Percentiles rank a stretch among this genome's conserved stretches.
phyloP scores from a whole-genome alignment of 2,888 invertebrate genomes.

The Nematopogon swammerdamellus region DNA sequence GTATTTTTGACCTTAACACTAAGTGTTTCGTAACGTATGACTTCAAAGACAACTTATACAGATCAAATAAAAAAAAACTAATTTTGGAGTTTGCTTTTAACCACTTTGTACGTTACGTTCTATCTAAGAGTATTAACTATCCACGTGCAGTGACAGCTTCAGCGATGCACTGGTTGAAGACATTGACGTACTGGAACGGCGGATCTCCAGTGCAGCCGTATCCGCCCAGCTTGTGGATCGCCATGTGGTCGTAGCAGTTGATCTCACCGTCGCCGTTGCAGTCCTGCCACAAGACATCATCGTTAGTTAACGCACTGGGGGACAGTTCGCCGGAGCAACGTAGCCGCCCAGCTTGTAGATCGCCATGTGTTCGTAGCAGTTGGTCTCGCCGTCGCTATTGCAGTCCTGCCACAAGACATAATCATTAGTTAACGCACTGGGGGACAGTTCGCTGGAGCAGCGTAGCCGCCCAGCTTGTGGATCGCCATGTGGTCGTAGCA shows the following conservation, averaged over 20 bases:
- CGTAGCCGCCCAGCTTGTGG: conserved; percentile 77
- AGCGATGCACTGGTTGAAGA: conserved; percentile 62
- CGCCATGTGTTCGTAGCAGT: conserved; percentile 68
- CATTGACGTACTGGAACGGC: conserved; percentile 57
- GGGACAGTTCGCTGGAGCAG: conserved; percentile 63
- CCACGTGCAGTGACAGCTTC: conserved; percentile 41
- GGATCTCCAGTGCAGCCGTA: conserved; percentile 67
- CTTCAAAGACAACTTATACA: too few relatives aligned
- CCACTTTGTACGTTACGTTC: too few relatives aligned
- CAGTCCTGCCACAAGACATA: conserved; percentile 68
- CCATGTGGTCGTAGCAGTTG: conserved; percentile 79
- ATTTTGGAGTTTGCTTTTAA: too few relatives aligned
- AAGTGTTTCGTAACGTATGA: too few relatives aligned
- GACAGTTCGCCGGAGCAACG: conserved; percentile 55
- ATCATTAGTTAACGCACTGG: too few relatives aligned
- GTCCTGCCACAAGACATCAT: conserved; percentile 51
- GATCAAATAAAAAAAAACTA: too few relatives aligned
- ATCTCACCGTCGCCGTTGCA: conserved; percentile 76
- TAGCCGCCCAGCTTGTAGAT: conserved; percentile 64
- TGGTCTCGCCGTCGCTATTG: conserved; percentile 61
- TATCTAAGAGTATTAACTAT: too few relatives aligned
- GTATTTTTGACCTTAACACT: too few relatives aligned
- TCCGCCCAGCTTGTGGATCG: conserved; percentile 77
- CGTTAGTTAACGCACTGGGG: conserved; percentile 11
- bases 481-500: conserved; percentile 83